Base-by-base conservation (phyloP, 2,113 vertebrate species). In the Ailurus styani region DNA sequence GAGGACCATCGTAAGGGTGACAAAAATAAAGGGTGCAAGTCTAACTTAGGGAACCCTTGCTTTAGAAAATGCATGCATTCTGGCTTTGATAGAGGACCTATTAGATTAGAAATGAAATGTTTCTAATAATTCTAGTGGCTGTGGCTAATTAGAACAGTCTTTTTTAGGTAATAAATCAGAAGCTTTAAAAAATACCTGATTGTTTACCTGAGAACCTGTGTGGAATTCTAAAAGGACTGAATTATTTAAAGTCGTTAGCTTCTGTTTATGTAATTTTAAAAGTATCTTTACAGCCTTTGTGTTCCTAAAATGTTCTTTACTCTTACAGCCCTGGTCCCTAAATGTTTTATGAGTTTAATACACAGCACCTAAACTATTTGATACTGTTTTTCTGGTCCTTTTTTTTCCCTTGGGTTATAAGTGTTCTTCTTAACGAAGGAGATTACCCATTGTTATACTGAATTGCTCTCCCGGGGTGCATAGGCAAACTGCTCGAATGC, bases 381-480 rank as follows among this genome's bases (percentile, higher is more conserved):
- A 13, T 85, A 31, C 1, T 95, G 40, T 95, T 91, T 96, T 45
- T 86, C 45, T 25, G 1, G 57, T 73, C 90, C 40, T 72, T 93
- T 91, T 91, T 90, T 64, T 70, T 50, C 1, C 70, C 72, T 96
- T 78, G 96, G 66, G 34, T 97, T 91, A 45, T 13, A 34, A 64
- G 86, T 93, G 66, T 70, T 94, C 64, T 96, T 75, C 52, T 96
- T 98, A 98, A 29, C 82, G 6, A 0, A 93, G 96, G 87, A 89
- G 81, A 87, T 88, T n/a, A 97, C 96, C 97, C 66, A 75, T 97
- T 93, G 97, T 96, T 91, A 1, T 62, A 20, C 66, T 2, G 29
- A 95, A 78, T 14, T 87, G 93, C 91, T 89, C 94, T 95, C 78
- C 78, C 55, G 10, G 60, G 88, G 96, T 2, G 23, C 96, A n/a